A percentile compares a stretch with the other conserved stretches of the same genome.
phyloP scores from a whole-genome alignment of 2,888 invertebrate species.

The Xestia sexstrigata region DNA sequence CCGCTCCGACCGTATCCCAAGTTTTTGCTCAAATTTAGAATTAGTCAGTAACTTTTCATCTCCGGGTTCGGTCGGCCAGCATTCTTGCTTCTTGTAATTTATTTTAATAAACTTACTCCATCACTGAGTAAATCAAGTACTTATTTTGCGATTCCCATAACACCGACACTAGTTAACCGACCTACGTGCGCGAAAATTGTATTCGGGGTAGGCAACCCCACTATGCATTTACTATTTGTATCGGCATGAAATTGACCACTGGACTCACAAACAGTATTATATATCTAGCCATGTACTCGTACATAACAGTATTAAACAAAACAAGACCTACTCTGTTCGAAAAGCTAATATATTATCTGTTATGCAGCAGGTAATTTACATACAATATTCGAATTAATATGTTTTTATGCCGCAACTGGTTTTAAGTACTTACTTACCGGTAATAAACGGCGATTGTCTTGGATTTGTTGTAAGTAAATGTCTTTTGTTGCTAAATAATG shows the following conservation, averaged over 20 bases:
- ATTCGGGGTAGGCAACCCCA: background rate
- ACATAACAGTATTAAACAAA: constrained; percentile 20
- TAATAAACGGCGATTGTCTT: constrained; percentile 39
- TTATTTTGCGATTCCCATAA: too few relatives aligned
- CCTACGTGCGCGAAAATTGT: too few relatives aligned
- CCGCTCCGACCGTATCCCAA: too few relatives aligned
- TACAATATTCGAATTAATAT: constrained; percentile 60
- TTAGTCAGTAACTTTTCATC: too few relatives aligned
- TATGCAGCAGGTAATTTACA: constrained; percentile 48
- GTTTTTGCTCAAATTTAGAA: too few relatives aligned
- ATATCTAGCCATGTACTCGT: background rate
- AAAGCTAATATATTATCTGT: constrained; percentile 52
- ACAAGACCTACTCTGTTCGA: constrained; percentile 31
- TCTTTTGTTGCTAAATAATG: constrained; percentile 39
- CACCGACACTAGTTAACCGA: too few relatives aligned
- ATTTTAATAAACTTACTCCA: too few relatives aligned
- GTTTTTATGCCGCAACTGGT: constrained; percentile 26
- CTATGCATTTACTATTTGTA: background rate
- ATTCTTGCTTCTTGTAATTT: too few relatives aligned
- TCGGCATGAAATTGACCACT: background rate
- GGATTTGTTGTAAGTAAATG: constrained; percentile 44
- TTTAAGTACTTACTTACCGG: constrained; percentile 2
- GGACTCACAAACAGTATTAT: background rate
- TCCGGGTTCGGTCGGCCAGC: too few relatives aligned
- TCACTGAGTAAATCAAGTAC: too few relatives aligned